These are phyloP conservation scores for Dasyurus viverrinus DNA, from an alignment of 2,113 vertebrate species.

Conservation along the genomic window DNA sequence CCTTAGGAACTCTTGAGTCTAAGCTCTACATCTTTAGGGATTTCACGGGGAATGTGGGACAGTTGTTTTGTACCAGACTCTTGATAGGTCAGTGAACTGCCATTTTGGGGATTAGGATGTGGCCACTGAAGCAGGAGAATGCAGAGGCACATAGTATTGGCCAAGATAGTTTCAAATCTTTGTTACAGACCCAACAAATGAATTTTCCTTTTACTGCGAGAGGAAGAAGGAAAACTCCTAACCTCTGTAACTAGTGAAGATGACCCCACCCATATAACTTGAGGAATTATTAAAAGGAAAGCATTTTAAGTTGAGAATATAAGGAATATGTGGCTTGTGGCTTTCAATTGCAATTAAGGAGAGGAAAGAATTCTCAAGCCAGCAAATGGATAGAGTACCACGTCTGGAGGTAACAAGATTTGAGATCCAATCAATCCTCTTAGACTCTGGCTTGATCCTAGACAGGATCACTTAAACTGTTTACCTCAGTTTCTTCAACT, in stretches of 20 bases:
- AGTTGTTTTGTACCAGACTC: slow-evolving; percentile 14
- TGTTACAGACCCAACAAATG: neutral
- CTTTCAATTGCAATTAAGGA: neutral
- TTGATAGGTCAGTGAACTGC: slow-evolving; percentile 9
- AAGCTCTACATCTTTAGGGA: slow-evolving; percentile 25
- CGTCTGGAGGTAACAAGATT: neutral
- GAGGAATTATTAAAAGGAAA: neutral
- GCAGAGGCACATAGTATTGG: neutral
- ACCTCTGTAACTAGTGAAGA: neutral
- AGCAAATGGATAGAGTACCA: neutral
- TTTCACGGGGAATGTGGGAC: neutral
- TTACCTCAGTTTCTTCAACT: neutral
- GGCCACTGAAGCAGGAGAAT: neutral
- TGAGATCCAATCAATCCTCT: too few species aligned
- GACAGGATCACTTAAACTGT: too few species aligned
- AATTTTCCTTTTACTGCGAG: neutral
- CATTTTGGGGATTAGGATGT: neutral
- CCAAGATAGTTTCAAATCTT: neutral
- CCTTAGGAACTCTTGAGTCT: slow-evolving; percentile 24
- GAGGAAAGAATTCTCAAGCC: neutral
- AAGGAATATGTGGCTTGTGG: neutral
- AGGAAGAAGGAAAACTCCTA: neutral
- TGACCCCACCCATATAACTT: neutral
- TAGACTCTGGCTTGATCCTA: neutral
- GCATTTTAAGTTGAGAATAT: neutral